Evolutionary conservation across 2,797 vertebrate species (phyloP), one percentile per base, ranked within the genome.

Genomic region (Peromyscus aztecus): DNA sequence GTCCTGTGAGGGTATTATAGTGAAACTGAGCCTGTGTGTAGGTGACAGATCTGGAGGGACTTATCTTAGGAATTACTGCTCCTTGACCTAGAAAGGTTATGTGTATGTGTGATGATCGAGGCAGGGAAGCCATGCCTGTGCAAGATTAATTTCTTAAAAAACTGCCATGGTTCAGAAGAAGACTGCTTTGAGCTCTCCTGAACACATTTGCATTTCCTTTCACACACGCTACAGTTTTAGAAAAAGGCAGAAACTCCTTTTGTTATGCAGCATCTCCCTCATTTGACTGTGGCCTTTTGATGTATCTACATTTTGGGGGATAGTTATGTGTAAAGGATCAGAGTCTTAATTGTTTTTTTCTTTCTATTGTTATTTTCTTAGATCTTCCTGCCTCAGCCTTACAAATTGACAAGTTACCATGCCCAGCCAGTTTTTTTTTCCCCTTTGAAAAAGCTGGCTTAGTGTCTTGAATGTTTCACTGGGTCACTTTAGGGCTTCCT

Each of bases 151-250:
- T 76, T 82, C 31, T 82, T 82, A 76, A 88, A 83, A 76, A 83
- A 75, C n/a, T 71, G 37, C 84, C 57, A n/a, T 77, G 83, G 23
- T 65, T 63, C n/a, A 55, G 65, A 40, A 65, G 55, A 80, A 59
- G 86, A 81, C 83, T 73, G 46, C 61, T 75, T 88, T 89, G 71
- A 78, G 49, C 73, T 93, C 31, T 27, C 80, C 13, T 83, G 81
- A 83, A 29, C 59, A 57, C 78, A 92, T 95, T 92, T 94, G 49
- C 37, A 49, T 77, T 86, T 31, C 46, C 63, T 94, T 80, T 73
- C 73, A 19, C 4, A 12, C 43, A 1, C 75, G 46, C 49, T 31
- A 2, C 69, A 55, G 52, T 82, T 91, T 93, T 91, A 81, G 92
- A 89, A 89, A 73, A 61, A 12, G 67, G 49, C 55, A 49, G 19